Conservation (phyloP, 1,140 invertebrate genomes). For the Diploscapter pachys region DNA sequence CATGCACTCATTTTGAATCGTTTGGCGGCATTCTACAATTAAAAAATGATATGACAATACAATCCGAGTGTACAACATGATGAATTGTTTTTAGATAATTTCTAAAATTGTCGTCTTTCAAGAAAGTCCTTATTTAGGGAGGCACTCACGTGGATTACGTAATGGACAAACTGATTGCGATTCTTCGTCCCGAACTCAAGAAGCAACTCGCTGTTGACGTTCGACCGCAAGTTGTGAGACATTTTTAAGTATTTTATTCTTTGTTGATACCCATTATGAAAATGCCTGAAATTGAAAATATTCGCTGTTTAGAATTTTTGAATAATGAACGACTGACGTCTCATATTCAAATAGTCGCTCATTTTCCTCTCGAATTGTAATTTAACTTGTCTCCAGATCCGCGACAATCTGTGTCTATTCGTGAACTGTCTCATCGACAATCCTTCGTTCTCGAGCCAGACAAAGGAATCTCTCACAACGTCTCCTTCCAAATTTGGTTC, state of each 20-base stretch:
- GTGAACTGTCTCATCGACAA: constrained; percentile 96
- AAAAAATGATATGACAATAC: too few species aligned
- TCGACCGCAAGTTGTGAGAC: not conserved
- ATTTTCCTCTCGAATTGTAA: constrained; percentile 25
- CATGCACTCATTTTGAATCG: too few species aligned
- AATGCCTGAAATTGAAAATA: too few species aligned
- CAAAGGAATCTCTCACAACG: constrained; percentile 90
- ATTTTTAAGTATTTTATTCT: too few species aligned
- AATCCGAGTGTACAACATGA: too few species aligned
- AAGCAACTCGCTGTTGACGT: constrained; percentile 65
- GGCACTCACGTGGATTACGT: constrained; percentile 94
- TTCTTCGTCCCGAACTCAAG: constrained; percentile 81
- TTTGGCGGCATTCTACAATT: too few species aligned
- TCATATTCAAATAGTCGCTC: constrained; percentile 1
- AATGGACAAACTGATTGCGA: constrained; percentile 77
- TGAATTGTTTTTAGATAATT: too few species aligned
- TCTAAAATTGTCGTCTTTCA: too few species aligned
- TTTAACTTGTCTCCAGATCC: constrained; percentile 69
- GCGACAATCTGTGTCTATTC: constrained; percentile 93
- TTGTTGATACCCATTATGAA: too few species aligned
- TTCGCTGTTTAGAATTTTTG: too few species aligned
- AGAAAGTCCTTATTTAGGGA: constrained; percentile 64
- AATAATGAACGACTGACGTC: too few species aligned
- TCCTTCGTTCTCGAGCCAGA: constrained; percentile 97
- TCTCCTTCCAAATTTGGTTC: constrained; percentile 91